Base-by-base conservation (phyloP, 2,888 invertebrate species). In the Ceratothoa steindachneri region DNA sequence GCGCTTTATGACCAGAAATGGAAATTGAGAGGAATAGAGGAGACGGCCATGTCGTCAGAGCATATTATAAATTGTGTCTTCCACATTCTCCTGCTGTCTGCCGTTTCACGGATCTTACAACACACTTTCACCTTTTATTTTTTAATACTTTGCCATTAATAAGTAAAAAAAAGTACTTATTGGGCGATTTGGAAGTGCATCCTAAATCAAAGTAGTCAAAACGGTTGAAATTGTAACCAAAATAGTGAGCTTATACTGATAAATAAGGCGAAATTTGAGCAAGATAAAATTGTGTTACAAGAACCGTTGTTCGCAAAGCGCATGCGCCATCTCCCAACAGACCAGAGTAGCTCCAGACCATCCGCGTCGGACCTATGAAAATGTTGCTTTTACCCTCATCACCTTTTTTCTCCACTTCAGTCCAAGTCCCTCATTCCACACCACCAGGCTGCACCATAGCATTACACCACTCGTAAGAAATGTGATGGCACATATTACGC, bases 311-410 rank as follows among this genome's bases (percentile, higher is more conserved):
- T 53, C n/a, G 52, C 60, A 73, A 67, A 60, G 75, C 77, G 77
- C 77, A 73, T 77, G 77, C 77, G 73, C 70, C 69, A 67, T 68
- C 65, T 66, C 19, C 67, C 69, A 55, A 52, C 65, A 41, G 60
- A 65, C 31, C 71, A 74, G 77, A 77, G 73, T 73, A 71, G 52
- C 64, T 67, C 72, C 73, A 68, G 71, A 77, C 70, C 73, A 29
- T 71, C 77, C 77, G 71, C 74, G 72, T 69, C 77, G 77, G 77
- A 73, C 73, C 65, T 70, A 68, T 68, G 73, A 69, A 77, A 74
- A 76, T 76, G 75, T 73, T 77, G 60, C 71, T 31, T 41, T 67
- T 68, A 76, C 77, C 71, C 68, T 74, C 76, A 77, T 72, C 73
- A 73, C 73, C 71, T 67, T 65, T n/a, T 67, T 71, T 69, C 73